phyloP scores from a whole-genome alignment of 1,140 invertebrate genomes.

The Aethina tumida region DNA sequence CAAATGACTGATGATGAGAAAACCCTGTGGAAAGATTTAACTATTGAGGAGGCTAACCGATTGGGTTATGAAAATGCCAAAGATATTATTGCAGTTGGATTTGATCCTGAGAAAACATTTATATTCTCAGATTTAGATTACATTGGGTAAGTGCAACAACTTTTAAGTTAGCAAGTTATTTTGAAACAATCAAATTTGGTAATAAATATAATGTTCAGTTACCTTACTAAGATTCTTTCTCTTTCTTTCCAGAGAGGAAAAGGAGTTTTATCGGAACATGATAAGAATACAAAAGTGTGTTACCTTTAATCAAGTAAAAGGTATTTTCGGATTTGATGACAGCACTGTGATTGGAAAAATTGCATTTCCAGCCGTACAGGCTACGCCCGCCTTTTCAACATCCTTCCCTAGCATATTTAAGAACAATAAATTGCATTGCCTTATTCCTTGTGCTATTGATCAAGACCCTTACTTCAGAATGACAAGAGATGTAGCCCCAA shows the following conservation, averaged over 20 bases:
- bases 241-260: constrained; percentile 55
- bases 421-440: constrained; percentile 72
- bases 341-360: constrained; percentile 96
- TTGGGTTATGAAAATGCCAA: constrained; percentile 88
- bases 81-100: constrained; percentile 98
- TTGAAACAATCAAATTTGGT: constrained; percentile 1
- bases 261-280: constrained; percentile 89
- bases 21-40: constrained; percentile 93
- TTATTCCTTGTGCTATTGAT: constrained; percentile 99
- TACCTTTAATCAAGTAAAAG: constrained; percentile 92
- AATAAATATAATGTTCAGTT: neutral
- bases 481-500: constrained; percentile 93
- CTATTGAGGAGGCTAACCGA: constrained; percentile 78
- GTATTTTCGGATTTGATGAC: constrained; percentile 96
- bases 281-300: constrained; percentile 84
- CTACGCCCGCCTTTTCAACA: constrained; percentile 86
- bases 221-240: constrained; percentile 1
- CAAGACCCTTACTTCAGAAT: constrained; percentile 99
- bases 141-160: constrained; percentile 63
- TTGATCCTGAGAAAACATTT: constrained; percentile 92
- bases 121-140: constrained; percentile 94
- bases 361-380: constrained; percentile 92
- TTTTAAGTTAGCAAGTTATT: constrained; percentile 5
- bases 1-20: constrained; percentile 99
- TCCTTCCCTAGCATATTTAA: constrained; percentile 95